Conservation (phyloP, 2,888 invertebrate genomes). For the Deladenus siricidicola region DNA sequence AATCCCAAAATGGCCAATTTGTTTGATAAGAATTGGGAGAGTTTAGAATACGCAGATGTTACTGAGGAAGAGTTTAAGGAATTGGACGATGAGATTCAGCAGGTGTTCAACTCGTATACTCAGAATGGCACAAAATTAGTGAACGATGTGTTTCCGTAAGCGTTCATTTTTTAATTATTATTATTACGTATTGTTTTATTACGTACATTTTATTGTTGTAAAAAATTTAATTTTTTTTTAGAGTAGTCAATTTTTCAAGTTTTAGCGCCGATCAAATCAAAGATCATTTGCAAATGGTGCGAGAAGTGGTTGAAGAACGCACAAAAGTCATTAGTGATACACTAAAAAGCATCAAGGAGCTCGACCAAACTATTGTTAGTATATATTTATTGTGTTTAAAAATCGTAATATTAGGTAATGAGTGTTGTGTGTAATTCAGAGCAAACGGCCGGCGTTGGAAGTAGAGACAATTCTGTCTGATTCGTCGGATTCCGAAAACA, state of each 20-base stretch:
- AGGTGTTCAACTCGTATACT: slow-evolving; percentile 2
- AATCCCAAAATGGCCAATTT: slow-evolving; percentile 9
- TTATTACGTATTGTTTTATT: background rate
- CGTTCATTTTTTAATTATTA: slow-evolving; percentile 3
- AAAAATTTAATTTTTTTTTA: too few relatives aligned
- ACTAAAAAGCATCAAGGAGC: background rate
- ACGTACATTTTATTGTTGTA: background rate
- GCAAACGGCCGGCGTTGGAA: slow-evolving; percentile 2
- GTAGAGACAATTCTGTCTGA: slow-evolving; percentile 15
- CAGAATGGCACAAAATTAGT: slow-evolving; percentile 5
- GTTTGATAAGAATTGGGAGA: slow-evolving; percentile 14
- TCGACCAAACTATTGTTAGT: slow-evolving; percentile 11
- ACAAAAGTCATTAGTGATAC: background rate
- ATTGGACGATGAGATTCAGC: slow-evolving; percentile 8
- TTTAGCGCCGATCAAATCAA: slow-evolving; percentile 1
- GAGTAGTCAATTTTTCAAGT: background rate
- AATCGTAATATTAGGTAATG: background rate
- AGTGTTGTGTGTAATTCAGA: background rate
- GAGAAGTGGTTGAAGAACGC: slow-evolving; percentile 3
- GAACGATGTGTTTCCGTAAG: slow-evolving; percentile 9
- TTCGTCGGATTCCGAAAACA: slow-evolving; percentile 12
- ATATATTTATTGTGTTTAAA: background rate
- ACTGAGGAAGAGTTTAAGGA: slow-evolving; percentile 9
- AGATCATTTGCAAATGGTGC: background rate
- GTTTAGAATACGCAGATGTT: slow-evolving; percentile 1